phyloP scores from a whole-genome alignment of 2,797 vertebrate genomes.

The Falco cherrug region DNA sequence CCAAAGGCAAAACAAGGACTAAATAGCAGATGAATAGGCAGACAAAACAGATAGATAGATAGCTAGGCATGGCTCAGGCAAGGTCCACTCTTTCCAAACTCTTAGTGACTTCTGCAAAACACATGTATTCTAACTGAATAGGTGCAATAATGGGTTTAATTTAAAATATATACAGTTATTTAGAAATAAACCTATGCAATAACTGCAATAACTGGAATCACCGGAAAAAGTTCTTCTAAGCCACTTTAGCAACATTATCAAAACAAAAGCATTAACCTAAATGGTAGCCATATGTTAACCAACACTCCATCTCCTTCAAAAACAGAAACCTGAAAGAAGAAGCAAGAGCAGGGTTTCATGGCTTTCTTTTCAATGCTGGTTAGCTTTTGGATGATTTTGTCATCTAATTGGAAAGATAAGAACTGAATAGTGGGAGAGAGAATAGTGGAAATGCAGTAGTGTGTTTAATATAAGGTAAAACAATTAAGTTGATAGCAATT shows the following conservation, averaged over 20 bases:
- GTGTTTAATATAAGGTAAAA: constrained; percentile 16
- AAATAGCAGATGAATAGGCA: neutral
- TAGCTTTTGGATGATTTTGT: neutral
- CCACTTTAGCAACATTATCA: neutral
- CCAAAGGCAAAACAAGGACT: neutral
- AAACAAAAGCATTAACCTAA: constrained; percentile 42
- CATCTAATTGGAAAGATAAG: constrained; percentile 6
- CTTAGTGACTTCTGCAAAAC: neutral
- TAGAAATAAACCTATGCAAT: neutral
- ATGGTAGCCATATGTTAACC: neutral
- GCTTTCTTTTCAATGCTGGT: neutral
- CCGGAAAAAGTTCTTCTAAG: neutral
- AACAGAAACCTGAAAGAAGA: neutral
- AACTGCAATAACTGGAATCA: neutral
- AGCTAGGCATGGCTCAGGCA: neutral
- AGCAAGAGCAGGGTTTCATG: neutral
- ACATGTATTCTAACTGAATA: neutral
- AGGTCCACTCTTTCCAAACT: neutral
- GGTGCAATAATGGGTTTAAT: neutral
- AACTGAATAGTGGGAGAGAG: neutral
- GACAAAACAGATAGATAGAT: neutral
- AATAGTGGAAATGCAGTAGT: neutral
- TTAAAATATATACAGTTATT: neutral
- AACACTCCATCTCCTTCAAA: neutral
- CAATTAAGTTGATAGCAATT: constrained; percentile 42